Evolutionary conservation across 2,888 invertebrate species (phyloP).

Genomic region (Rhagonycha fulva): DNA sequence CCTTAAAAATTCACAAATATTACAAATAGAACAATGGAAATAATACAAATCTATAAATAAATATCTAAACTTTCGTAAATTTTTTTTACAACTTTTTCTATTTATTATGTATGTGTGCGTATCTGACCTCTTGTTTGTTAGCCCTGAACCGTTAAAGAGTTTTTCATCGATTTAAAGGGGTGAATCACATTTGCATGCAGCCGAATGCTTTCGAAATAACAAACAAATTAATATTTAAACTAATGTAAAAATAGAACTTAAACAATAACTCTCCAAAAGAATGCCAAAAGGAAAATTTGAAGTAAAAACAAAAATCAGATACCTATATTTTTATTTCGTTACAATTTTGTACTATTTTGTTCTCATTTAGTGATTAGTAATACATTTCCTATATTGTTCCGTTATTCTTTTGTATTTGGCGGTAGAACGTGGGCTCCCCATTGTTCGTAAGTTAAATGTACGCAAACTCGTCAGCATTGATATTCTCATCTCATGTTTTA

Average conservation of each 20-base stretch:
- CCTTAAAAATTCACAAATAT: no score
- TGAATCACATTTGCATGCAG: not conserved
- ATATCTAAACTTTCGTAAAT: not conserved
- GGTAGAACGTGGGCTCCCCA: not conserved
- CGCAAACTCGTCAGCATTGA: conserved; percentile 23
- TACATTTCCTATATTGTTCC: not conserved
- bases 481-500: conserved; percentile 15
- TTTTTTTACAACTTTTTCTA: not conserved
- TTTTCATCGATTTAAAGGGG: not conserved
- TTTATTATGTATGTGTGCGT: not conserved
- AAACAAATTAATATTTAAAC: not conserved
- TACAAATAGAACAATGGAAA: not conserved
- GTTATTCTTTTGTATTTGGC: not conserved
- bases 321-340: not conserved
- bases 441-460: not conserved
- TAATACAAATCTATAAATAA: not conserved
- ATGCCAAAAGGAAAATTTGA: not conserved
- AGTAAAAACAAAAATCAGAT: not conserved
- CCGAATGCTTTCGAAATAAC: not conserved
- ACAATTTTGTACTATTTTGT: not conserved
- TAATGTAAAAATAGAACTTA: not conserved
- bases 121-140: not conserved
- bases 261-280: no score
- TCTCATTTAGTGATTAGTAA: not conserved
- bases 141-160: not conserved